Evolutionary conservation across 2,888 invertebrate genomes (phyloP).

Genomic region (Drosophila falleni): DNA sequence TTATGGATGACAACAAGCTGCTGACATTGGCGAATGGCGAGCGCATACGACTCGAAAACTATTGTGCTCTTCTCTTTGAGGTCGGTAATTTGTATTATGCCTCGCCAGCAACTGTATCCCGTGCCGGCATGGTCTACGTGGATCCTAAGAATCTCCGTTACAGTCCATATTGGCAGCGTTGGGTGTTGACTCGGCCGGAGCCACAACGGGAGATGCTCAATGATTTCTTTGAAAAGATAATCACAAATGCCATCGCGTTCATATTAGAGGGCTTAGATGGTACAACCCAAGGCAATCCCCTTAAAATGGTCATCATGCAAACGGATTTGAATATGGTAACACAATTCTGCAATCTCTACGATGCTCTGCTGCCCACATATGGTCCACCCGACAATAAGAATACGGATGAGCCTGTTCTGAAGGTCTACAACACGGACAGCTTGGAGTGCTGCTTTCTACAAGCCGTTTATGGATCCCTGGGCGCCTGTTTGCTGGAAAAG

Average conservation of each 20-base stretch:
- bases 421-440: slow-evolving; percentile 86
- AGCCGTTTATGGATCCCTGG: slow-evolving; percentile 93
- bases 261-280: slow-evolving; percentile 90
- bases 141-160: slow-evolving; percentile 96
- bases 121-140: slow-evolving; percentile 97
- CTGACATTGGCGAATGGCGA: slow-evolving; percentile 96
- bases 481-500: slow-evolving; percentile 90
- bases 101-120: slow-evolving; percentile 96
- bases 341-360: slow-evolving; percentile 93
- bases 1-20: slow-evolving; percentile 97
- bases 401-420: slow-evolving; percentile 85
- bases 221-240: slow-evolving; percentile 91
- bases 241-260: slow-evolving; percentile 90
- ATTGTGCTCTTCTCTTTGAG: slow-evolving; percentile 95
- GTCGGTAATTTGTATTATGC: slow-evolving; percentile 95
- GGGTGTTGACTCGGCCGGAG: slow-evolving; percentile 88
- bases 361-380: slow-evolving; percentile 87
- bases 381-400: slow-evolving; percentile 84
- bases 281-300: slow-evolving; percentile 89
- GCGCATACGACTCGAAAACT: slow-evolving; percentile 92
- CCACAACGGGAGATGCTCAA: slow-evolving; percentile 85
- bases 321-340: slow-evolving; percentile 94
- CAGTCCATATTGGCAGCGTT: slow-evolving; percentile 94
- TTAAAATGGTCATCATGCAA: slow-evolving; percentile 93
- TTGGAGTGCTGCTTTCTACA: slow-evolving; percentile 91